Base-by-base conservation (phyloP, 1,140 invertebrate genomes). In the Frieseomelitta varia region DNA sequence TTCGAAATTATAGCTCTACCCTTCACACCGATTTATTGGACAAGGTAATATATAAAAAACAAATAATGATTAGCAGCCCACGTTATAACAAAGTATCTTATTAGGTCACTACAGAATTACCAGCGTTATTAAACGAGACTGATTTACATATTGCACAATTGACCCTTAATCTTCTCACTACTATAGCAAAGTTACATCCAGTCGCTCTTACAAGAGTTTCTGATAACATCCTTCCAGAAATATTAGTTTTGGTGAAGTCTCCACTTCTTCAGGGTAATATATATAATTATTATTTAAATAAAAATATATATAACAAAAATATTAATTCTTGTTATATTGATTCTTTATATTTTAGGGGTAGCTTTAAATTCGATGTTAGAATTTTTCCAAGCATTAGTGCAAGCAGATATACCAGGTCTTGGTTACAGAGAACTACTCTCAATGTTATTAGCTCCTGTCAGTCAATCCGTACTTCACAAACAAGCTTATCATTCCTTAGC, bases 141-240 rank as follows among this genome's bases (percentile, higher is more conserved):
- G 99, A 99, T 95, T 95, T 99, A 58, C 98, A 99, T 95, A 98
- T 99, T 90, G 98, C 99, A 63, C 98, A 99, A 95, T 96, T 98
- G 89, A 97, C 97, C 61, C 95, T 98, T 69, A 96, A 96, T 51
- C 94, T 98, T 63, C 95, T 98, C 47, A 97, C 97, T 58, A 97
- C 97, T n/a, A 96, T 98, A 71, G 97, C 97, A 76, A 95, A 96
- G 88, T 92, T 96, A 75, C 96, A 97, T 92, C 96, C 97, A n/a
- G 93, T 95, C 81, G 96, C 97, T 21, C 93, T 98, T 27, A 96
- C 96, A 12, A 95, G 95, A 63, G 96, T 97, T 30, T 96, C 96
- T 74, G 96, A 95, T 30, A 94, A 95, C 63, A 97, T 98, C 90
- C 95, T 99, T 90, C 98, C 98, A 27, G 97, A 99, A 95, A 97